A percentile compares a stretch with the other conserved stretches of the same genome.
These are phyloP conservation scores for Murina feae DNA, from an alignment of 2,113 vertebrate genomes.

Conservation along the genomic window DNA sequence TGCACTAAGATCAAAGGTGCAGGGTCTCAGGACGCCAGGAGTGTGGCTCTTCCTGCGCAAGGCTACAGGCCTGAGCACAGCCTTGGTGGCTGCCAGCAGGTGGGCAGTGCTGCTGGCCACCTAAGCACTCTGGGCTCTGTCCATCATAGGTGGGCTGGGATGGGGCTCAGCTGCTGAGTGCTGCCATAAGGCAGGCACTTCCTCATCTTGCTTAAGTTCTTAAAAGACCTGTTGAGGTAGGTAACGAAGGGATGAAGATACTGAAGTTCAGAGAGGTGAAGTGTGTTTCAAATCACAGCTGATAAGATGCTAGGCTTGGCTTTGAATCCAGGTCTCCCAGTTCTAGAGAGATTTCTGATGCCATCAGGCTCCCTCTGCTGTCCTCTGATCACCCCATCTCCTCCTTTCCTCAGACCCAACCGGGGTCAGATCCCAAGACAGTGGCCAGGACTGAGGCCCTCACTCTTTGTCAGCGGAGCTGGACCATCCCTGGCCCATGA, in stretches of 20 bases:
- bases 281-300: not conserved
- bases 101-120: not conserved
- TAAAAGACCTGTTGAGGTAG: not conserved
- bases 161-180: not conserved
- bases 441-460: not conserved
- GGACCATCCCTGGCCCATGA: no score
- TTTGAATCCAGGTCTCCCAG: not conserved
- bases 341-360: not conserved
- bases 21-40: not conserved
- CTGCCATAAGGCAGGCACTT: not conserved
- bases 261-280: not conserved
- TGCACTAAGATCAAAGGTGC: not conserved
- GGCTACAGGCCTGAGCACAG: not conserved
- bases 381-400: no score
- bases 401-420: accelerated
- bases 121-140: not conserved
- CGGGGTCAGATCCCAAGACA: not conserved
- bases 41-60: not conserved
- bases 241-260: not conserved
- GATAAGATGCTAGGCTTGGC: not conserved
- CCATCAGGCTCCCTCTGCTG: accelerated
- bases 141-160: not conserved
- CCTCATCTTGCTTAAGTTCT: not conserved
- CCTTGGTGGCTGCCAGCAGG: not conserved
- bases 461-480: not conserved